Percentiles rank a stretch among this genome's conserved stretches.
Conservation (phyloP, 2,797 vertebrate genomes). For the Vespertilio murinus region DNA sequence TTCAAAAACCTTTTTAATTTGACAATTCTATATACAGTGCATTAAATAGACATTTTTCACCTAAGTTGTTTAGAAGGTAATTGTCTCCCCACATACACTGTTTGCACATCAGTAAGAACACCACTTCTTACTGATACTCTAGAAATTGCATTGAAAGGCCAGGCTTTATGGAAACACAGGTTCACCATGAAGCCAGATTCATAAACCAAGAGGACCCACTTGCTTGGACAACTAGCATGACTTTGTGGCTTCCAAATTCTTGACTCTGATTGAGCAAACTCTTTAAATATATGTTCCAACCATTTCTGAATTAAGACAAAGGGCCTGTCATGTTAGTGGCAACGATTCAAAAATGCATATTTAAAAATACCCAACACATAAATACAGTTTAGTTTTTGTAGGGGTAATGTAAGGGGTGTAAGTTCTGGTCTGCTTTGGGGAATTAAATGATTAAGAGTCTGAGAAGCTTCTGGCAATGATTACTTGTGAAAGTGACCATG, state of each 20-base stretch:
- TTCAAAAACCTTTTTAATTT: constrained; percentile 68
- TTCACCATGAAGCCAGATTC: not conserved
- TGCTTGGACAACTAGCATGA: not conserved
- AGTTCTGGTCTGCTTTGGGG: not conserved
- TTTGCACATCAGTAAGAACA: not conserved
- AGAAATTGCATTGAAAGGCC: not conserved
- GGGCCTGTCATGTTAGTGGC: not conserved
- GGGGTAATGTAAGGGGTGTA: not conserved
- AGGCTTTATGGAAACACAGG: not conserved
- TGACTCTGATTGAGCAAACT: not conserved
- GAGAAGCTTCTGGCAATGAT: not conserved
- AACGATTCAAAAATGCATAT: not conserved
- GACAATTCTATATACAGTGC: constrained; percentile 39
- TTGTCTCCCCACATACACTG: not conserved
- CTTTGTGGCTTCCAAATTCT: constrained; percentile 6
- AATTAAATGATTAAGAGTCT: not conserved
- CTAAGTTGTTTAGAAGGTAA: not conserved
- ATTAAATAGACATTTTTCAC: constrained; percentile 50
- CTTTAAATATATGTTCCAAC: not conserved
- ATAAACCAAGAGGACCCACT: not conserved
- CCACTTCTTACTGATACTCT: not conserved
- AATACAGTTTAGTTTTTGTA: constrained; percentile 7
- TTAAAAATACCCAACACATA: not conserved
- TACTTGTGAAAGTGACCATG: not conserved
- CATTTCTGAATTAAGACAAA: constrained; percentile 32